Conservation (phyloP, 2,888 invertebrate species). For the Idaea straminata region DNA sequence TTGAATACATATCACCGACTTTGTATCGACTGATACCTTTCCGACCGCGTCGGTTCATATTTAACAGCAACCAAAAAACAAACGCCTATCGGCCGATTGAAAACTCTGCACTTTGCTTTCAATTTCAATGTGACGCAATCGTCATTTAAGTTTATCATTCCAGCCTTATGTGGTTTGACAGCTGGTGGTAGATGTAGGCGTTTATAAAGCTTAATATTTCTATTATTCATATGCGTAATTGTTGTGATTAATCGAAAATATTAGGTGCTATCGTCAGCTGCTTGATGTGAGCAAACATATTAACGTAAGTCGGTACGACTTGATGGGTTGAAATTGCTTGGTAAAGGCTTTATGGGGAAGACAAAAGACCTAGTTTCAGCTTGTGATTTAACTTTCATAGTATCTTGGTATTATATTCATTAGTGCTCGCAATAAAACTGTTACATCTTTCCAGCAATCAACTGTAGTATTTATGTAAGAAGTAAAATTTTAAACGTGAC, state of each 20-base stretch:
- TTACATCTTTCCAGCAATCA: slow-evolving; percentile 14
- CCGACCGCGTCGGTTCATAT: not conserved
- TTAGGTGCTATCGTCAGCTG: not conserved
- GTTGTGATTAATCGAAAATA: slow-evolving; percentile 8
- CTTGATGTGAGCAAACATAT: too few species aligned
- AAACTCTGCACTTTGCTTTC: slow-evolving; percentile 23
- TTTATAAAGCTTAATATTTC: slow-evolving; percentile 13
- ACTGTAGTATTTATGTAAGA: slow-evolving; percentile 18
- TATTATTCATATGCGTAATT: slow-evolving; percentile 17
- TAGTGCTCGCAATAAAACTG: not conserved
- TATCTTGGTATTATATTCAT: too few species aligned
- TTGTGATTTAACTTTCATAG: too few species aligned
- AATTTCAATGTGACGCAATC: slow-evolving; percentile 54
- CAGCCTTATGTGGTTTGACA: slow-evolving; percentile 42
- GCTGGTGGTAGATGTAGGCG: slow-evolving; percentile 38
- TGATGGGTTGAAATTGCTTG: too few species aligned
- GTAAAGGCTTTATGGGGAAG: too few species aligned
- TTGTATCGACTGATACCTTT: not conserved
- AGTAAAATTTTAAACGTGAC: slow-evolving; percentile 5
- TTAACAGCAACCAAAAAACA: not conserved
- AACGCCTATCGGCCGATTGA: not conserved
- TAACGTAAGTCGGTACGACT: too few species aligned
- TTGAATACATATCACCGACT: not conserved
- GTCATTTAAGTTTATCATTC: slow-evolving; percentile 57
- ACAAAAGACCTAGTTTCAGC: too few species aligned